These are phyloP conservation scores for Stegophylla sp. DNA, from an alignment of 2,888 invertebrate genomes.

Conservation along the genomic window DNA sequence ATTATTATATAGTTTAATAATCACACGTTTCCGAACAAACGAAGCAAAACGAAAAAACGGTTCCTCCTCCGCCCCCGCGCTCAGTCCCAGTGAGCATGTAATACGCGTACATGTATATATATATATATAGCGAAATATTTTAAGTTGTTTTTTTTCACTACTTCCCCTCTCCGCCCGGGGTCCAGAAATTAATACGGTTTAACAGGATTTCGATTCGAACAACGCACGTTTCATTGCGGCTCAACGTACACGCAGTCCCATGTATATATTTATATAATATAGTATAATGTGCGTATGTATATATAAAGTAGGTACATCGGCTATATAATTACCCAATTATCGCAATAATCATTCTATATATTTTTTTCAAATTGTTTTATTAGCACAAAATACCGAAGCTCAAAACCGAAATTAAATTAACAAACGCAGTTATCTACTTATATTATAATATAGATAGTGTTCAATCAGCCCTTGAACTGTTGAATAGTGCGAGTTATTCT, in stretches of 20 bases:
- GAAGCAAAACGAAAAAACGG: constrained; percentile 34
- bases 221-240: constrained; percentile 32
- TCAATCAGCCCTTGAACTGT: too few species aligned
- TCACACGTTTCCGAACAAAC: constrained; percentile 12
- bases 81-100: background rate
- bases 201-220: constrained; percentile 10
- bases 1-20: background rate
- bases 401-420: too few species aligned
- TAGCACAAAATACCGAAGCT: too few species aligned
- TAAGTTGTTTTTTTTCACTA: background rate
- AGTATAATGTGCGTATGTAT: too few species aligned
- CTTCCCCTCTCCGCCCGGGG: background rate
- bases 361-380: too few species aligned
- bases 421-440: too few species aligned
- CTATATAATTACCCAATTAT: background rate
- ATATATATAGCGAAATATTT: constrained; percentile 4
- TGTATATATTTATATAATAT: too few species aligned
- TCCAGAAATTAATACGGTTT: constrained; percentile 34
- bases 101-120: background rate
- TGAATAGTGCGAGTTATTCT: too few species aligned
- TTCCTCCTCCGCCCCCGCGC: background rate
- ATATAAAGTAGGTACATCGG: too few species aligned
- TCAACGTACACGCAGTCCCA: background rate
- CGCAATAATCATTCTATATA: too few species aligned
- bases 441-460: too few species aligned